phyloP scores from a whole-genome alignment of 2,797 vertebrate species.

The Cuculus canorus region DNA sequence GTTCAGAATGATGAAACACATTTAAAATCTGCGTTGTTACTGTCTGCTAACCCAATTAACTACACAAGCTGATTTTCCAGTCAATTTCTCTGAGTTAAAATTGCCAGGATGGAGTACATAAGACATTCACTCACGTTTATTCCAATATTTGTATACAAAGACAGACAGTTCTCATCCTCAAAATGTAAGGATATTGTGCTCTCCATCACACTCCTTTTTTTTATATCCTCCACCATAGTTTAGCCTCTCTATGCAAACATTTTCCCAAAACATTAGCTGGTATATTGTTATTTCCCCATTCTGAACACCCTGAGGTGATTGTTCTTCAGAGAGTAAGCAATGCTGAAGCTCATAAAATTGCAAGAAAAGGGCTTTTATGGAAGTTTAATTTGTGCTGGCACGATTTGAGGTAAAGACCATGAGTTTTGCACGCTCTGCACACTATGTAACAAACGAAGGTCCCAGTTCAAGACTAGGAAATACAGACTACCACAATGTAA shows the following conservation, averaged over 20 bases:
- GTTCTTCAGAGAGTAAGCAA: background rate
- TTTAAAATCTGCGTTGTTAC: constrained; percentile 38
- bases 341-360: background rate
- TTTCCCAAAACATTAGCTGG: background rate
- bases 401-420: background rate
- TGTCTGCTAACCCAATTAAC: constrained; percentile 47
- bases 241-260: background rate
- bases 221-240: background rate
- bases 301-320: background rate
- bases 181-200: background rate
- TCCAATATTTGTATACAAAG: background rate
- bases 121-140: background rate
- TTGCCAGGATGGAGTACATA: background rate
- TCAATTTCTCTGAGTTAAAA: constrained; percentile 47
- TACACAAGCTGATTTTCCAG: constrained; percentile 47
- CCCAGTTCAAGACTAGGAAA: background rate
- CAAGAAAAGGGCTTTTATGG: background rate
- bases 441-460: background rate
- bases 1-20: constrained; percentile 26
- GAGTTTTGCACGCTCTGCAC: background rate
- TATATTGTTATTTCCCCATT: background rate
- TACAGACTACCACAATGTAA: background rate
- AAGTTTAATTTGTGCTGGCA: background rate
- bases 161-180: background rate
- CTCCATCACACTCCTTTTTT: background rate